Base-by-base conservation (phyloP, 1,140 invertebrate species). In the Battus philenor region DNA sequence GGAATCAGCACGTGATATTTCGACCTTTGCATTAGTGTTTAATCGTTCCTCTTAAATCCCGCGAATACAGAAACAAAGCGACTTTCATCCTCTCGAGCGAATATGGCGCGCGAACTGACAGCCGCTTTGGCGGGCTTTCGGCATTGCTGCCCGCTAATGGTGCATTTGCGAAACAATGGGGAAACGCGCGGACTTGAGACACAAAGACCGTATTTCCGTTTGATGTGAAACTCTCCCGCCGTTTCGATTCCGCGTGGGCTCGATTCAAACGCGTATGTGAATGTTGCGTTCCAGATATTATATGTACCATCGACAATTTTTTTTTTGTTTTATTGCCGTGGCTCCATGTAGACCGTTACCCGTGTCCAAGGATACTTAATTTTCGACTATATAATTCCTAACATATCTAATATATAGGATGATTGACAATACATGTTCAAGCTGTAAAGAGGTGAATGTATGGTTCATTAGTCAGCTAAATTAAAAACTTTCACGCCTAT, bases 81-180 rank as follows among this genome's bases (percentile, higher is more conserved):
- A 66, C 57, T 70, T 65, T 66, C 54, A 70, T 66, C 56, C 70
- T 66, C 63, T 73, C 50, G 45, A 68, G 50, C 16, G 56, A 64
- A 75, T 73, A 78, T 73, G 68, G 71, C 68, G 71, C 65, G 68
- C 68, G 69, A 75, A 68, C 60, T 69, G 64, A 59, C 64, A 77
- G 62, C 45, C 47, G 39, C 64, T 68, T 62, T 58, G 63, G 62
- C 65, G 47, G 65, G 48, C 66, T 60, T 57, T 38, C 41, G 45
- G 60, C 59, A 71, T 67, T 70, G 72, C 68, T 68, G 70, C 70
- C 68, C 61, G 56, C 68, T 77, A 80, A 80, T 80, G 76, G 75
- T 55, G 59, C 62, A 56, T 64, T 54, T 58, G 46, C 59, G 63
- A 69, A 77, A 80, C 76, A 80, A 80, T 74, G 63, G 66, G 53